phyloP scores from a whole-genome alignment of 2,888 invertebrate genomes.

The Hypomecis atomaria region DNA sequence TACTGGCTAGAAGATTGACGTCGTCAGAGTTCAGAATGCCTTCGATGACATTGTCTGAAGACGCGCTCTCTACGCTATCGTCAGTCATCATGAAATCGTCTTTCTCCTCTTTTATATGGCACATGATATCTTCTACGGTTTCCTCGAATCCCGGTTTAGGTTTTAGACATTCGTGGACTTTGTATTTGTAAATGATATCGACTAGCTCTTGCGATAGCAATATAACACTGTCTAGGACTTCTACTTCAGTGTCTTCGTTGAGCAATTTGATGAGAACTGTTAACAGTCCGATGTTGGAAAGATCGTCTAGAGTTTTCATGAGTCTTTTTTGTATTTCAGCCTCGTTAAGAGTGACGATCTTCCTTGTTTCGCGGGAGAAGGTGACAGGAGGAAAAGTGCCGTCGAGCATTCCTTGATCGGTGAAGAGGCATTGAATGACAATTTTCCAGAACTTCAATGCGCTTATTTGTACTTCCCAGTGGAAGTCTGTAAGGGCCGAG shows the following conservation, averaged over 20 bases:
- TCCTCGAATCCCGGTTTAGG: slow-evolving; percentile 55
- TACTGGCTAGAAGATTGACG: slow-evolving; percentile 84
- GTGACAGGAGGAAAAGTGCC: slow-evolving; percentile 91
- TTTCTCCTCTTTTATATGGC: slow-evolving; percentile 55
- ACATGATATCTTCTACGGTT: slow-evolving; percentile 58
- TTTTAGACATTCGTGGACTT: slow-evolving; percentile 69
- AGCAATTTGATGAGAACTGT: slow-evolving; percentile 88
- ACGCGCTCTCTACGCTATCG: slow-evolving; percentile 36
- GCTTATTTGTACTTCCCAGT: slow-evolving; percentile 92
- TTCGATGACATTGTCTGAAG: slow-evolving; percentile 85
- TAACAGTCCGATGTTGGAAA: slow-evolving; percentile 88
- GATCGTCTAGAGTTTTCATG: slow-evolving; percentile 86
- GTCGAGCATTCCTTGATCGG: slow-evolving; percentile 93
- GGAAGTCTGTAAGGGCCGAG: slow-evolving; percentile 88
- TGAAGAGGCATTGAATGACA: slow-evolving; percentile 86
- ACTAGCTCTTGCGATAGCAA: slow-evolving; percentile 81
- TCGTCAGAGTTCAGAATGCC: slow-evolving; percentile 87
- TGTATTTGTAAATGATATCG: slow-evolving; percentile 83
- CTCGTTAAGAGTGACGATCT: slow-evolving; percentile 90
- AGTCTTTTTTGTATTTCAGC: slow-evolving; percentile 87
- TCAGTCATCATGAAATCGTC: slow-evolving; percentile 50
- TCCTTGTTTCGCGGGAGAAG: slow-evolving; percentile 90
- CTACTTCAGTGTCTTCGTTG: slow-evolving; percentile 88
- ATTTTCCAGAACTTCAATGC: slow-evolving; percentile 90
- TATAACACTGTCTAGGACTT: slow-evolving; percentile 87